A percentile compares a stretch with the other conserved stretches of the same genome.
phyloP scores from a whole-genome alignment of 2,888 invertebrate species.

The Xestia ashworthii region DNA sequence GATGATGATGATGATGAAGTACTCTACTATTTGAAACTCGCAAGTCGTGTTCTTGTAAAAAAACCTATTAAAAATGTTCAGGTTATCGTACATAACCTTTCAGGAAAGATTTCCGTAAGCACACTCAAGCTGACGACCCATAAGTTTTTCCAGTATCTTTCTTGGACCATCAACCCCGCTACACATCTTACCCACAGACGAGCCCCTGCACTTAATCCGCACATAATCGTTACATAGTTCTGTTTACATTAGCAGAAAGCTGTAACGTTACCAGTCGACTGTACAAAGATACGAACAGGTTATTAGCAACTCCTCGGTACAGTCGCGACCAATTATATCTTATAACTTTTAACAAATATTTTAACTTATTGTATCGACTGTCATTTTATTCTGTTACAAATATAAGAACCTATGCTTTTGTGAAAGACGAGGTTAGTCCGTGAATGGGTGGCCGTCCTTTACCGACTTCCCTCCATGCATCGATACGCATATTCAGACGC shows the following conservation, averaged over 20 bases:
- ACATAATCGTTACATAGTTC: neutral
- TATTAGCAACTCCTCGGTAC: constrained; percentile 18
- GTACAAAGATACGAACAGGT: constrained; percentile 3
- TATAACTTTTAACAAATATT: neutral
- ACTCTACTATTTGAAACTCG: neutral
- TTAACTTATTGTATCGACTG: neutral
- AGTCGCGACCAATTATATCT: neutral
- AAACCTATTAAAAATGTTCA: neutral
- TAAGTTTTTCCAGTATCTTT: neutral
- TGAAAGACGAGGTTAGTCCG: neutral
- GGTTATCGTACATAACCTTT: neutral
- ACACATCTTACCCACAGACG: neutral
- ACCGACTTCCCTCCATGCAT: neutral
- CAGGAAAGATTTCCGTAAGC: neutral
- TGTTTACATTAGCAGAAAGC: constrained; percentile 41
- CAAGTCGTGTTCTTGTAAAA: neutral
- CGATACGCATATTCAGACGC: neutral
- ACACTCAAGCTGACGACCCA: too few species aligned
- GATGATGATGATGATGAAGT: too few species aligned
- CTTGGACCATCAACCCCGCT: neutral
- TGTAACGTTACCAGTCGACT: neutral
- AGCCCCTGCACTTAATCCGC: neutral
- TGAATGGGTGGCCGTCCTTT: neutral
- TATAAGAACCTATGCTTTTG: neutral
- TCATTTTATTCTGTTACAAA: neutral